A percentile compares a stretch with the other conserved stretches of the same genome.
These are phyloP conservation scores for Cantharis nigra DNA, from an alignment of 2,888 invertebrate genomes.

Conservation along the genomic window DNA sequence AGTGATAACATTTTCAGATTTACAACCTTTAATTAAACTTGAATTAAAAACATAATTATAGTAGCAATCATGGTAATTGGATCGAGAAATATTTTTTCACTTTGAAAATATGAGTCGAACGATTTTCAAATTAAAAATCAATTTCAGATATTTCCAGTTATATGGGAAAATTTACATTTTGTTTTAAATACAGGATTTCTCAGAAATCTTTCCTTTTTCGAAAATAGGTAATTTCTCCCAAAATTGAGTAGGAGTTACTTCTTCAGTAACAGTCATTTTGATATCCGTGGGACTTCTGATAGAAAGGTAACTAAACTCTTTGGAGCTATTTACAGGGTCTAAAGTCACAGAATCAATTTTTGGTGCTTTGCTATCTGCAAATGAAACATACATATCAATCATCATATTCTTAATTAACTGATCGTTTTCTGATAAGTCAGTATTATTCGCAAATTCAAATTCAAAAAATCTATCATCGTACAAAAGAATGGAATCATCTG, in stretches of 20 bases:
- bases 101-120: too few species aligned
- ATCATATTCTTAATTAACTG: conserved; percentile 3
- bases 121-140: too few species aligned
- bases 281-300: not conserved
- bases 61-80: too few species aligned
- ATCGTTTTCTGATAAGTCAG: not conserved
- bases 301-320: conserved; percentile 1
- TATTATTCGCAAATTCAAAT: not conserved
- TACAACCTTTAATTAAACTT: too few species aligned
- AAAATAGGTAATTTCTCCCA: not conserved
- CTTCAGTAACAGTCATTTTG: not conserved
- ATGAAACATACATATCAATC: not conserved
- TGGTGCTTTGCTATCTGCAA: conserved; percentile 3
- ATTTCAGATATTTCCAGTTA: too few species aligned
- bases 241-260: conserved; percentile 7
- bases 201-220: not conserved
- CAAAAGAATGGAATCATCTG: not conserved
- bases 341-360: not conserved
- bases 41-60: too few species aligned
- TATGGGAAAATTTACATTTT: too few species aligned
- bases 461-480: not conserved
- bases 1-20: too few species aligned
- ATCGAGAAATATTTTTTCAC: too few species aligned
- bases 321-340: not conserved
- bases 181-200: not conserved